Conservation (phyloP, 2,888 invertebrate genomes). For the Ornithoptera priamus region DNA sequence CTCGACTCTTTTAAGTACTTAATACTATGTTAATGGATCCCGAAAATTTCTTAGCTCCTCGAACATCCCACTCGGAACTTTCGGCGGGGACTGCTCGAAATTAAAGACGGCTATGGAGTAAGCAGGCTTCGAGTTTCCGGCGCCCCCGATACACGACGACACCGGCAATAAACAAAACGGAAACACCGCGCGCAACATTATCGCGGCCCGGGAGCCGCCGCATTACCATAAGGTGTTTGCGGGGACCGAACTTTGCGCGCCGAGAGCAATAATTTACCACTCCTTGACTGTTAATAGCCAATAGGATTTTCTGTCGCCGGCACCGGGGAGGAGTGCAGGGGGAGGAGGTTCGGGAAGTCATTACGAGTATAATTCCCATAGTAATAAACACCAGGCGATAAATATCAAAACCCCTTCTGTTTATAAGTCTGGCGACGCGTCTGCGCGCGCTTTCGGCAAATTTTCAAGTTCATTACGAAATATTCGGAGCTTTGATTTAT, state of each 20-base stretch:
- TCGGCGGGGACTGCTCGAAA: background rate
- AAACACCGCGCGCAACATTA: conserved; percentile 40
- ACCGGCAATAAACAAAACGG: conserved; percentile 40
- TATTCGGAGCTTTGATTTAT: no score
- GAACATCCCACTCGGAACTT: conserved; percentile 1
- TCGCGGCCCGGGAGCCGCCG: conserved; percentile 33
- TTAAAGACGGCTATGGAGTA: no score
- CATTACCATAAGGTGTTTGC: conserved; percentile 67
- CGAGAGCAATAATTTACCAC: conserved; percentile 65
- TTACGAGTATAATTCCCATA: conserved; percentile 78
- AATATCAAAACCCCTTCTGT: conserved; percentile 74
- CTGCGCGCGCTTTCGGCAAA: conserved; percentile 26
- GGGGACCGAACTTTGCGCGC: conserved; percentile 46
- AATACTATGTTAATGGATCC: no score
- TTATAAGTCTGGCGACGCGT: conserved; percentile 51
- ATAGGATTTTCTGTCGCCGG: conserved; percentile 74
- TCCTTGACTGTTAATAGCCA: conserved; percentile 76
- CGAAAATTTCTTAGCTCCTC: no score
- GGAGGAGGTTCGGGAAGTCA: conserved; percentile 73
- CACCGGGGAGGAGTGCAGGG: conserved; percentile 23
- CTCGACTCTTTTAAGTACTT: no score
- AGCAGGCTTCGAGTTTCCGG: no score
- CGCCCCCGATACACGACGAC: conserved; percentile 23
- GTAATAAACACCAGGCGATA: conserved; percentile 77
- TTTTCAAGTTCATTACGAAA: conserved; percentile 27